phyloP scores from a whole-genome alignment of 2,113 vertebrate species.

The Telmatochromis bifrenatus region DNA sequence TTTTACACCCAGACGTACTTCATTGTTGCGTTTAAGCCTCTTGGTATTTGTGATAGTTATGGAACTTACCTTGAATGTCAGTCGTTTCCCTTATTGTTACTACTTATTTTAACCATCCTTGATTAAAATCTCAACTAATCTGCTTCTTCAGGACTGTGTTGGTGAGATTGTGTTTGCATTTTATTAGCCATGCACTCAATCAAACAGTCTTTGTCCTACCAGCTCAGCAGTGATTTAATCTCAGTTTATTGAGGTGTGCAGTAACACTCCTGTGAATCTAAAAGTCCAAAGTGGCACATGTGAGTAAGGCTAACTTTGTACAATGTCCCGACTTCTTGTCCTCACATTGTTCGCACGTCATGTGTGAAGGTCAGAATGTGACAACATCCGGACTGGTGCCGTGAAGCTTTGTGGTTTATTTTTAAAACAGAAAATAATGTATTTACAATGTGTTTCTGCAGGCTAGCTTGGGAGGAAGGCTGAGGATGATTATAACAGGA shows the following conservation, averaged over 20 bases:
- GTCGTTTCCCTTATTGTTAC: background rate
- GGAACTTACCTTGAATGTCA: background rate
- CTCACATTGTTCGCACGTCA: background rate
- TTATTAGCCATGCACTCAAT: background rate
- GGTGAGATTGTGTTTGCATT: background rate
- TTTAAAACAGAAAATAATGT: background rate
- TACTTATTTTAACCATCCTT: background rate
- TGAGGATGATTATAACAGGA: conserved; percentile 95
- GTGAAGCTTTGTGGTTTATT: background rate
- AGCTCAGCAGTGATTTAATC: background rate
- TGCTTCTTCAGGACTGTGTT: background rate
- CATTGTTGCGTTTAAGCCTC: background rate
- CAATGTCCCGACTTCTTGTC: background rate
- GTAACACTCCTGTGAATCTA: background rate
- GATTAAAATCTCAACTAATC: background rate
- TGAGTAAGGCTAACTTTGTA: background rate
- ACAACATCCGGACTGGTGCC: background rate
- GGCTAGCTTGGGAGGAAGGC: conserved; percentile 86
- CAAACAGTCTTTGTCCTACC: background rate
- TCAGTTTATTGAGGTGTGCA: background rate
- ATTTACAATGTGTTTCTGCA: conserved; percentile 33
- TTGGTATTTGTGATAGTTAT: background rate
- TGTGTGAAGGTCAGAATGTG: background rate
- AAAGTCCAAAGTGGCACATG: background rate
- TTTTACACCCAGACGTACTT: background rate